These are phyloP conservation scores for Sinopyrophorus schimmeli DNA, from an alignment of 2,888 invertebrate species.

Conservation along the genomic window DNA sequence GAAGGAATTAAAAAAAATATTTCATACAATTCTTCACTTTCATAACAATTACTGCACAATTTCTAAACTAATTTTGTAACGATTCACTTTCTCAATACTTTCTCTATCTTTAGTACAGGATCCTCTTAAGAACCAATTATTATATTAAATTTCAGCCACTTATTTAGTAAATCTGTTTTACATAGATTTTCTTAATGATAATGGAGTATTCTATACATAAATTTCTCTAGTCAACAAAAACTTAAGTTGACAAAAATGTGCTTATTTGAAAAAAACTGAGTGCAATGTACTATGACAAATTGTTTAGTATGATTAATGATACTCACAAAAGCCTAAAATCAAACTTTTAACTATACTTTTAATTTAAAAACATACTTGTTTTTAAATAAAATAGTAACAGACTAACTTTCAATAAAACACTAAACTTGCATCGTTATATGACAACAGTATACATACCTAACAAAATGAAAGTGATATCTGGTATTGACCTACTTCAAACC, in stretches of 20 bases:
- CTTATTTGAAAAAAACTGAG: no score
- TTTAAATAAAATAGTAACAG: no score
- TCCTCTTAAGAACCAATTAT: slow-evolving; percentile 3
- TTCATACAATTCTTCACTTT: slow-evolving; percentile 10
- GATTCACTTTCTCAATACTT: slow-evolving; percentile 18
- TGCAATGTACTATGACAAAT: no score
- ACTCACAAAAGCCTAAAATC: no score
- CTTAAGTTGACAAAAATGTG: no score
- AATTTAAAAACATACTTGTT: no score
- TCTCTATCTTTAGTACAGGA: slow-evolving; percentile 14
- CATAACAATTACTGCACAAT: slow-evolving; percentile 8
- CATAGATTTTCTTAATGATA: no score
- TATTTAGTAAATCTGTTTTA: neutral
- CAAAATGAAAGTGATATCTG: slow-evolving; percentile 15
- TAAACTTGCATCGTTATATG: neutral
- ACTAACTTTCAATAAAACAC: neutral
- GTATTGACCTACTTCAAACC: slow-evolving; percentile 21
- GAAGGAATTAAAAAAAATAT: slow-evolving; percentile 3
- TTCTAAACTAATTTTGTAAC: slow-evolving; percentile 12
- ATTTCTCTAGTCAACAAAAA: no score
- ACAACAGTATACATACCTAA: slow-evolving; percentile 10
- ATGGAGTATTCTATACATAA: no score
- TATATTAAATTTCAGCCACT: slow-evolving; percentile 4
- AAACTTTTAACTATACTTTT: no score
- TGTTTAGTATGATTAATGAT: no score